These are phyloP conservation scores for Menidia beryllina DNA, from an alignment of 2,113 vertebrate species.

Conservation along the genomic window DNA sequence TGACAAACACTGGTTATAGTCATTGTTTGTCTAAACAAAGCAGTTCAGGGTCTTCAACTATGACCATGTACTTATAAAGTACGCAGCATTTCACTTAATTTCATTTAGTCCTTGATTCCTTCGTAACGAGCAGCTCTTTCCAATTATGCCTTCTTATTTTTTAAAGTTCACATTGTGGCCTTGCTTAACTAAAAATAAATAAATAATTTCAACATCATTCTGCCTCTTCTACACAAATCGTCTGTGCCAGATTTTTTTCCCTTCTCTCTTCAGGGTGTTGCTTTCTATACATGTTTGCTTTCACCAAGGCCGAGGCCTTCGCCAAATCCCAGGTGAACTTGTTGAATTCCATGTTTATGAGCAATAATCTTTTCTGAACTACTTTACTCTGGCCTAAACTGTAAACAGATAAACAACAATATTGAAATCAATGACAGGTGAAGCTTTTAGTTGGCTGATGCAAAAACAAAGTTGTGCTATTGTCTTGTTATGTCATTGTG, in stretches of 20 bases:
- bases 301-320: constrained; percentile 47
- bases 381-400: not conserved
- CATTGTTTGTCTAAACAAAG: not conserved
- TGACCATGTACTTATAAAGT: constrained; percentile 18
- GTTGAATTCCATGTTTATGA: constrained; percentile 44
- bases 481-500: too few species aligned
- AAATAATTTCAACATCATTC: constrained; percentile 27
- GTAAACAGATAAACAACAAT: not conserved
- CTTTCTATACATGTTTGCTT: constrained; percentile 53
- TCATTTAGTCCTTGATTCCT: constrained; percentile 26
- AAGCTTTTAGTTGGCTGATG: too few species aligned
- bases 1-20: not conserved
- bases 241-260: constrained; percentile 39
- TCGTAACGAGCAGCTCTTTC: constrained; percentile 32
- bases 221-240: constrained; percentile 32
- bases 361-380: constrained; percentile 1
- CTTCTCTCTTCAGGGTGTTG: constrained; percentile 34
- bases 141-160: constrained; percentile 31
- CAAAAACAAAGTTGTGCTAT: too few species aligned
- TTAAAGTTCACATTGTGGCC: constrained; percentile 40
- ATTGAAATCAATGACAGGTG: not conserved
- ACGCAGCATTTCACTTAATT: constrained; percentile 7
- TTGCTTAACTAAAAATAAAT: constrained; percentile 43
- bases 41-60: not conserved
- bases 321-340: constrained; percentile 32